Evolutionary conservation across 1,140 invertebrate genomes (phyloP).

Genomic region (Drosophila sulfurigaster): DNA sequence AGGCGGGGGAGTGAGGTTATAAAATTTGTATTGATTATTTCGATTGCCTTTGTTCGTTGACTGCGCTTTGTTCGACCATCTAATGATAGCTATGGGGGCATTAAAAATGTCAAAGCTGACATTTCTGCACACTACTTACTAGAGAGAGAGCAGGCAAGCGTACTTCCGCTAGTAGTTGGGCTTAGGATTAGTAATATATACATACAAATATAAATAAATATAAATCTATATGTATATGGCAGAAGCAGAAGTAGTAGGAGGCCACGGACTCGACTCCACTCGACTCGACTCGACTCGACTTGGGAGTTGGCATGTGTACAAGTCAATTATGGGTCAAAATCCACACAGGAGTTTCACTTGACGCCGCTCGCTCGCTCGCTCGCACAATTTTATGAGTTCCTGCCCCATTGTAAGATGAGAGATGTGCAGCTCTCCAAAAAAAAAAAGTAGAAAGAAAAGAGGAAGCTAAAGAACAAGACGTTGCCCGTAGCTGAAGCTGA

Average conservation of each 20-base stretch:
- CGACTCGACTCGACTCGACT: constrained; percentile 33
- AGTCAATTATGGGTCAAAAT: constrained; percentile 82
- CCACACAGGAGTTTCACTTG: constrained; percentile 74
- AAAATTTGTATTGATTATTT: constrained; percentile 83
- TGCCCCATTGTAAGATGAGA: constrained; percentile 44
- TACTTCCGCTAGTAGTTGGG: constrained; percentile 5
- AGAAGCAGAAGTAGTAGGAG: constrained; percentile 14
- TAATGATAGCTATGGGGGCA: constrained; percentile 81
- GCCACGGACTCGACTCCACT: constrained; percentile 62
- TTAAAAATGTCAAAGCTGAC: constrained; percentile 76
- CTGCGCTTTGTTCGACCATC: constrained; percentile 75
- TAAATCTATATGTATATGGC: constrained; percentile 51
- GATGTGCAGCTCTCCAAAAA: constrained; percentile 35
- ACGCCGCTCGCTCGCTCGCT: constrained; percentile 36
- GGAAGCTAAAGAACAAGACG: background rate
- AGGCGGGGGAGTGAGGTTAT: constrained; percentile 44
- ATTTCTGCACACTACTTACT: constrained; percentile 37
- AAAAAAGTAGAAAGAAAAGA: background rate
- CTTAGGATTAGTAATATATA: constrained; percentile 15
- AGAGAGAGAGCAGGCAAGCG: constrained; percentile 7
- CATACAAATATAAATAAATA: constrained; percentile 12
- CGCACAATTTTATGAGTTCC: constrained; percentile 72
- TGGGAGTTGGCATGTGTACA: constrained; percentile 79
- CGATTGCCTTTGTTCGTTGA: constrained; percentile 76
- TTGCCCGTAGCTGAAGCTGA: background rate